phyloP scores from a whole-genome alignment of 2,888 invertebrate species.

The Camponotus fellah region DNA sequence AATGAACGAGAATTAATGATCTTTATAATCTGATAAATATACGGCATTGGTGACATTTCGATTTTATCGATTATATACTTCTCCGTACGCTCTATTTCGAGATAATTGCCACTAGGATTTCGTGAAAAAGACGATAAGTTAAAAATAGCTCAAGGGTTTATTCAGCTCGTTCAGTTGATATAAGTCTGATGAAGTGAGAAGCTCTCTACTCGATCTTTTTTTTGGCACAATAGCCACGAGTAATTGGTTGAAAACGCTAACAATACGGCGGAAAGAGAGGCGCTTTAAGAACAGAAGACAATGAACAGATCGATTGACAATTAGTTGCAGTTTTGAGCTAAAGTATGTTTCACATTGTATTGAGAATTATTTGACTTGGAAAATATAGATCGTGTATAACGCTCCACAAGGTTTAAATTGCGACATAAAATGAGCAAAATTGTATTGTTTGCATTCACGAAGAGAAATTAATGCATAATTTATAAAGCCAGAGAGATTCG shows the following conservation, averaged over 20 bases:
- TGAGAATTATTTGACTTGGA: background rate
- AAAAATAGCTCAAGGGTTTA: conserved; percentile 20
- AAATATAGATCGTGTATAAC: background rate
- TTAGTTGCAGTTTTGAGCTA: conserved; percentile 55
- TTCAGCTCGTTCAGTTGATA: conserved; percentile 22
- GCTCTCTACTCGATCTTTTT: background rate
- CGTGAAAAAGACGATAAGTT: background rate
- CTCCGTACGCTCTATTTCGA: background rate
- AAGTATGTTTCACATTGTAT: conserved; percentile 9
- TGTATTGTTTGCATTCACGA: background rate
- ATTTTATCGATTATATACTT: background rate
- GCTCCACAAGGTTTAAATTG: background rate
- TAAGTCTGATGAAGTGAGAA: conserved; percentile 30
- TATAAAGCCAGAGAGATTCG: too few species aligned
- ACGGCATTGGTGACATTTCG: background rate
- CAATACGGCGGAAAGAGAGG: conserved; percentile 50
- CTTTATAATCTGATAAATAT: background rate
- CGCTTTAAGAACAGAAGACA: conserved; percentile 57
- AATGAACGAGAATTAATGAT: background rate
- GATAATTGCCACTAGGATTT: conserved; percentile 29
- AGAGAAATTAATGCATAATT: background rate
- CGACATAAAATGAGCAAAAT: background rate
- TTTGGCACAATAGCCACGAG: conserved; percentile 53
- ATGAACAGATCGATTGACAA: conserved; percentile 59
- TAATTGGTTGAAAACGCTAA: conserved; percentile 63